phyloP scores from a whole-genome alignment of 1,140 invertebrate species.

The Drosophila novamexicana region DNA sequence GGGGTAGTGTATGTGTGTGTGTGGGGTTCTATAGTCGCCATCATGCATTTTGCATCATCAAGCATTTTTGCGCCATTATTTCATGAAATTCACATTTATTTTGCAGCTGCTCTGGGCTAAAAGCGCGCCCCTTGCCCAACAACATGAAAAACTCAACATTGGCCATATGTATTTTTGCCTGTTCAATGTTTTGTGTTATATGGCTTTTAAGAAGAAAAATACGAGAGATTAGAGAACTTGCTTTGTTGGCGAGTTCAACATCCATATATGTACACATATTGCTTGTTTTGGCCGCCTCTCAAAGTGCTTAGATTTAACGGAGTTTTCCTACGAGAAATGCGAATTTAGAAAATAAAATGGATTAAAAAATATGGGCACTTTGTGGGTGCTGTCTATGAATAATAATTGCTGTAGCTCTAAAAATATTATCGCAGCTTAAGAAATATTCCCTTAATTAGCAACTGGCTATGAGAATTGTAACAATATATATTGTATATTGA shows the following conservation, averaged over 20 bases:
- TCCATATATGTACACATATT: no score
- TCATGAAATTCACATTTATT: slow-evolving; percentile 78
- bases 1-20: neutral
- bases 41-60: slow-evolving; percentile 74
- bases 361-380: no score
- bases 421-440: neutral
- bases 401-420: neutral
- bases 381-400: no score
- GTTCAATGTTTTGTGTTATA: slow-evolving; percentile 12
- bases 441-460: neutral
- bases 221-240: slow-evolving; percentile 32
- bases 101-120: slow-evolving; percentile 62
- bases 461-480: neutral
- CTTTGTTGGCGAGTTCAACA: neutral
- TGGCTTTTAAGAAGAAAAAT: slow-evolving; percentile 13
- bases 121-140: slow-evolving; percentile 25
- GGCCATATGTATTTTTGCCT: slow-evolving; percentile 5
- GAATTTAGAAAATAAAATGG: no score
- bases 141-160: slow-evolving; percentile 11
- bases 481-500: no score
- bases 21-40: slow-evolving; percentile 6
- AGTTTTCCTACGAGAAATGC: no score
- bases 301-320: no score
- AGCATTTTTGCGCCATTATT: slow-evolving; percentile 76
- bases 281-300: neutral